These are phyloP conservation scores for Cotesia vestalis DNA, from an alignment of 1,140 invertebrate genomes.

Conservation along the genomic window DNA sequence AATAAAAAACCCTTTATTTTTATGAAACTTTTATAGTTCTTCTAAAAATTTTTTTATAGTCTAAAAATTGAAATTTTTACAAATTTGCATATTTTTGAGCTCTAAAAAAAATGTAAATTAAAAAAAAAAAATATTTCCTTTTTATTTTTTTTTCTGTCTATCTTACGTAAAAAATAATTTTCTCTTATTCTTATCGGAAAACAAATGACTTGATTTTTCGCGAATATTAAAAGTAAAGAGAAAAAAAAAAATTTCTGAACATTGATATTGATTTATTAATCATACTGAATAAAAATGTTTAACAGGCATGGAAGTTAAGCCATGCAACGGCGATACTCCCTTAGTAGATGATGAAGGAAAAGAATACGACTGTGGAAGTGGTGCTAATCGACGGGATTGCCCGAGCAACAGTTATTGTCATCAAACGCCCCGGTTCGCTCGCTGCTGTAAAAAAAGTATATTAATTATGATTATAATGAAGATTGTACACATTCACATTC, in stretches of 20 bases:
- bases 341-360: constrained; percentile 75
- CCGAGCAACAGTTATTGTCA: constrained; percentile 86
- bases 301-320: constrained; percentile 82
- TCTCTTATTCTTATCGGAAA: no score
- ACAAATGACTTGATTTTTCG: not conserved
- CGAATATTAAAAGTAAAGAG: not conserved
- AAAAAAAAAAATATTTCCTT: no score
- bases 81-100: no score
- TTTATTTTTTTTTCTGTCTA: no score
- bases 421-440: constrained; percentile 80
- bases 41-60: no score
- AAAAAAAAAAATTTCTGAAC: not conserved
- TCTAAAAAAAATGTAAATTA: no score
- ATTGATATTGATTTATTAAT: not conserved
- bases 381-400: constrained; percentile 79
- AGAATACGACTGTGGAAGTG: constrained; percentile 88
- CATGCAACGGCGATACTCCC: constrained; percentile 85
- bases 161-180: no score
- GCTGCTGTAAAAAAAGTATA: constrained; percentile 83
- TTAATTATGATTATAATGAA: not conserved
- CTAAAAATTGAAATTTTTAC: no score
- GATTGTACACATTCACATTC: no score
- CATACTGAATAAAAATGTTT: constrained; percentile 33
- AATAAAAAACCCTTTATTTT: no score
- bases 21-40: no score